These are phyloP conservation scores for Tridacna crocea DNA, from an alignment of 2,888 invertebrate species.

Conservation along the genomic window DNA sequence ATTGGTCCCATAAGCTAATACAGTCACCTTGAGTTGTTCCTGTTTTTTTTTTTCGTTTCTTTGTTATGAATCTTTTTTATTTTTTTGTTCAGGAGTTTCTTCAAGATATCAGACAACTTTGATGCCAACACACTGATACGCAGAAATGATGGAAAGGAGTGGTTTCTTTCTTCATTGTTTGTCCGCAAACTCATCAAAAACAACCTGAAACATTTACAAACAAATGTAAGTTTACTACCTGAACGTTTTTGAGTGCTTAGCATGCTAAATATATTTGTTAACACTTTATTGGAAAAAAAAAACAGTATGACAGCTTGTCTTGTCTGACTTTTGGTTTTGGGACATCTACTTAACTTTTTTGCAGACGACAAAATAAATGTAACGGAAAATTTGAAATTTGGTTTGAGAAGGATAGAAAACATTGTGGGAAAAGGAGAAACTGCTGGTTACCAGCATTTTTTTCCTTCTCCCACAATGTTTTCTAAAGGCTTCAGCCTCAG, in stretches of 20 bases:
- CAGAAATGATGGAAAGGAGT: constrained; percentile 27
- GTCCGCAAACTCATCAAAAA: constrained; percentile 37
- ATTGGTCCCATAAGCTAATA: no score
- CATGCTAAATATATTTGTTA: no score
- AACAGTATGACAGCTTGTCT: no score
- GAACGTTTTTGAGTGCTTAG: no score
- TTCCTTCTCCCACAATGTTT: neutral
- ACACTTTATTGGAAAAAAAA: no score
- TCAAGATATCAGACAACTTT: constrained; percentile 54
- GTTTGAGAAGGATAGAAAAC: neutral
- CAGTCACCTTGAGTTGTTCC: no score
- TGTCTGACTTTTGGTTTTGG: no score
- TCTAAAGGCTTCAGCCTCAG: neutral
- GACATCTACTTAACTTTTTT: no score
- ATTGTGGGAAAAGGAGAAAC: constrained; percentile 12
- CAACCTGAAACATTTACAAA: constrained; percentile 41
- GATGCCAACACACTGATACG: constrained; percentile 46
- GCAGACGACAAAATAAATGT: no score
- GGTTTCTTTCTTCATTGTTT: constrained; percentile 39
- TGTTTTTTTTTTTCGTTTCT: no score
- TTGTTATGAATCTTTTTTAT: no score
- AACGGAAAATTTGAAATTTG: no score
- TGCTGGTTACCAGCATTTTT: neutral
- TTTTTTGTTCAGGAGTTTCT: constrained; percentile 43
- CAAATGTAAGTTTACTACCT: constrained; percentile 38